phyloP scores from a whole-genome alignment of 2,797 vertebrate species.

The Rhadinocentrus ornatus region DNA sequence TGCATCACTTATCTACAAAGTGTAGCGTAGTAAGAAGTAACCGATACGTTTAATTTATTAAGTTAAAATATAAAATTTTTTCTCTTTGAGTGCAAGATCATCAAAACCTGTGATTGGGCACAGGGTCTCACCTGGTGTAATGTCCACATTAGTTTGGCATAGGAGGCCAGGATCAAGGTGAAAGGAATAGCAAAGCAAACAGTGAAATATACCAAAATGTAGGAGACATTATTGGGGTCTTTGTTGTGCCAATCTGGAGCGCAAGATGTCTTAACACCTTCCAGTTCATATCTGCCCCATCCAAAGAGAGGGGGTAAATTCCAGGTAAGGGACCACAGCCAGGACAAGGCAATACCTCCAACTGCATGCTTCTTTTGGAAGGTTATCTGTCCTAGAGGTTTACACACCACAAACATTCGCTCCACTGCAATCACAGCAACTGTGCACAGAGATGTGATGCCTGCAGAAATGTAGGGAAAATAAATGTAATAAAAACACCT shows the following conservation, averaged over 20 bases:
- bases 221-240: constrained; percentile 78
- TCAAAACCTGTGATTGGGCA: not conserved
- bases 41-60: not conserved
- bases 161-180: constrained; percentile 75
- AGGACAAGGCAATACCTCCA: constrained; percentile 72
- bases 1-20: too few species aligned
- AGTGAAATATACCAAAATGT: constrained; percentile 79
- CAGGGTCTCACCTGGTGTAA: constrained; percentile 74
- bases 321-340: constrained; percentile 84
- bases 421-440: constrained; percentile 82
- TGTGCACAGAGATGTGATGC: constrained; percentile 81
- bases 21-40: not conserved
- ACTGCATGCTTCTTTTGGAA: constrained; percentile 75
- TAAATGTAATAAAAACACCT: not conserved
- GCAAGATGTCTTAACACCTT: constrained; percentile 83
- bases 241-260: constrained; percentile 82
- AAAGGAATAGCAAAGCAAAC: constrained; percentile 84
- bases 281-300: constrained; percentile 83
- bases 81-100: not conserved
- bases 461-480: constrained; percentile 50
- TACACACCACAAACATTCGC: constrained; percentile 80
- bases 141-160: constrained; percentile 78
- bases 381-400: constrained; percentile 74
- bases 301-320: constrained; percentile 82
- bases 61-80: not conserved